Evolutionary conservation across 37 sponge, comb jelly and placozoan genomes (phyloP).

Genomic region (Ephydatia muelleri): DNA sequence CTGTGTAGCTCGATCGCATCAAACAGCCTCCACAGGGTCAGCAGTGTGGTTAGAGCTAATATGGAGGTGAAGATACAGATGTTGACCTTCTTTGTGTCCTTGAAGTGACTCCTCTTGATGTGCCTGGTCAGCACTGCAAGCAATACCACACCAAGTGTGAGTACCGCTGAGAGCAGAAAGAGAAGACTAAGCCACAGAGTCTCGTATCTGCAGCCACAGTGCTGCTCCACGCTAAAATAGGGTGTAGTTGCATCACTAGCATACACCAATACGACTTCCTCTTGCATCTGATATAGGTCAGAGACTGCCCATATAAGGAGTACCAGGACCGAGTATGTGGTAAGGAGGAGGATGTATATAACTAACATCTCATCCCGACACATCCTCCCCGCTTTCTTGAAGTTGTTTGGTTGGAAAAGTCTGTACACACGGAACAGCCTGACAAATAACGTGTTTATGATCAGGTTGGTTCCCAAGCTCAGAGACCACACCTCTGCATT

Average conservation of each 20-base stretch:
- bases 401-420: slow-evolving; percentile 10
- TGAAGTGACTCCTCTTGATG: slow-evolving; percentile 28
- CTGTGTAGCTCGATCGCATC: neutral
- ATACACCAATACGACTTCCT: neutral
- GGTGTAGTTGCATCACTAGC: slow-evolving; percentile 9
- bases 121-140: slow-evolving; percentile 42
- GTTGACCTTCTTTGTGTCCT: slow-evolving; percentile 55
- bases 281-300: neutral
- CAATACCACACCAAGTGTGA: slow-evolving; percentile 11
- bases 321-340: neutral
- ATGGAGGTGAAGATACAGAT: slow-evolving; percentile 8
- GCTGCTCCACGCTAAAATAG: neutral
- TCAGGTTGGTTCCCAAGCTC: slow-evolving; percentile 16
- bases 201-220: neutral
- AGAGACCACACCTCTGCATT: slow-evolving; percentile 17
- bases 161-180: neutral
- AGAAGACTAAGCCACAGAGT: slow-evolving; percentile 6
- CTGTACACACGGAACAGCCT: slow-evolving; percentile 16
- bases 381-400: slow-evolving; percentile 6
- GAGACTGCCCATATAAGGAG: slow-evolving; percentile 20
- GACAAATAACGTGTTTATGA: slow-evolving; percentile 22
- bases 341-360: slow-evolving; percentile 4
- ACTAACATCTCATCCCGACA: slow-evolving; percentile 25
- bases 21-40: slow-evolving; percentile 2
- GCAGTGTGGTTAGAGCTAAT: neutral